Base-by-base conservation (phyloP, 2,888 invertebrate species). In the Agrotis segetum region DNA sequence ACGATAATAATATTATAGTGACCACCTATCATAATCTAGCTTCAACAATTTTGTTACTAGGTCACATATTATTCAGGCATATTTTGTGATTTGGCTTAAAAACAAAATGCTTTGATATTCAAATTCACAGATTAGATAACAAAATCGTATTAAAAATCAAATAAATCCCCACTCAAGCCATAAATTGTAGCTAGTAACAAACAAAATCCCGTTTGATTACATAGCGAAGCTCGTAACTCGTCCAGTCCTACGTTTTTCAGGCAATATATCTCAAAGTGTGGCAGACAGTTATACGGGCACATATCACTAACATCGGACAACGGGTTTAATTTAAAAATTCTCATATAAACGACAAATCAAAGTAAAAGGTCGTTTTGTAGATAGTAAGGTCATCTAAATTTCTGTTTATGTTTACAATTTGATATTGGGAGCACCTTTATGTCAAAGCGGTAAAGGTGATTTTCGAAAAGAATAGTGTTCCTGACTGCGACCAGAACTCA, bases 291-390 rank as follows among this genome's bases (percentile, higher is more conserved):
- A 47, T 60, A 47, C 0, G 46, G n/a, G 24, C 55, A 56, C 63
- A 65, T 61, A 74, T 61, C 66, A 52, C 53, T 61, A 79, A 66
- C 66, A 72, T 62, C 29, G 24, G 14, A 11, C 44, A 9, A 58
- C 24, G 63, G n/a, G 46, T 77, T 74, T 74, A 74, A 77, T 78
- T 71, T 40, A 14, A 74, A 74, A 76, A 61, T 56, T 56, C 60
- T 76, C 74, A 56, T 67, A 14, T 50, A 61, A 21, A 75, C 67
- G 34, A 74, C 52, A 65, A 66, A 73, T 72, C 75, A 65, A 74
- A 73, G 19, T 53, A 55, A 67, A 61, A 56, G 19, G 34, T 34
- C n/a, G 5, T 74, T 72, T 34, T 40, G 9, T 21, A 64, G 16
- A 46, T 13, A 34, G 34, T 34, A 34, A 34, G 34, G 29, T 34